Evolutionary conservation across 2,113 vertebrate genomes (phyloP), one percentile per base, ranked within the genome.

Genomic region (Tupaia chinensis): DNA sequence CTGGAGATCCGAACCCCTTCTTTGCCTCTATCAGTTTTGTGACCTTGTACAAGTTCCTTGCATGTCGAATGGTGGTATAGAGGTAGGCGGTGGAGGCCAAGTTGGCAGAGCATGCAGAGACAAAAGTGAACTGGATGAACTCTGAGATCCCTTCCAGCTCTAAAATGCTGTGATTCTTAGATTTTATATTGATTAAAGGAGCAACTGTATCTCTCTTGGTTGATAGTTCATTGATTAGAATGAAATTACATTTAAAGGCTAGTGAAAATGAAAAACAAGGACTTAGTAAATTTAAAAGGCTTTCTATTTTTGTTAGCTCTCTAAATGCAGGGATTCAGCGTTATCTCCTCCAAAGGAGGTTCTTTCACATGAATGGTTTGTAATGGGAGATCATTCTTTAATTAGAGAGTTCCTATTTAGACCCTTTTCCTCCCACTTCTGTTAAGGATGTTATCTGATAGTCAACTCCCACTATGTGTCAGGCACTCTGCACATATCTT

Each of bases 11-110:
- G 27, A 82, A 86, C 19, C 17, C n/a, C 80, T 91, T 96, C 87
- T 92, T 91, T 73, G 32, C 68, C 25, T 91, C 61, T 58, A 34
- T 70, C 69, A 94, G 89, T 79, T 89, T 96, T 83, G 58, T 95
- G 80, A 96, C 91, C 94, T 96, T 95, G 79, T 91, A 58, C 73
- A 93, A 89, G 66, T 94, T 94, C 92, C 34, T 94, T n/a, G n/a
- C 72, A 32, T 44, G 60, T 86, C 85, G 82, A 96, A 87, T 74
- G 61, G 53, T 79, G 91, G 60, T 83, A 74, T 68, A 87, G 72
- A 76, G 23, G 72, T 68, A 91, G 63, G 53, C 58, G 13, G 25
- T 85, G 73, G 88, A 84, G 10, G 69, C 65, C 54, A 88, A 70
- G 20, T 73, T 92, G 83, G 78, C 86, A 93, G 79, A 78, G 22